Conservation (phyloP, 2,113 vertebrate species). For the Syngnathoides biaculeatus region DNA sequence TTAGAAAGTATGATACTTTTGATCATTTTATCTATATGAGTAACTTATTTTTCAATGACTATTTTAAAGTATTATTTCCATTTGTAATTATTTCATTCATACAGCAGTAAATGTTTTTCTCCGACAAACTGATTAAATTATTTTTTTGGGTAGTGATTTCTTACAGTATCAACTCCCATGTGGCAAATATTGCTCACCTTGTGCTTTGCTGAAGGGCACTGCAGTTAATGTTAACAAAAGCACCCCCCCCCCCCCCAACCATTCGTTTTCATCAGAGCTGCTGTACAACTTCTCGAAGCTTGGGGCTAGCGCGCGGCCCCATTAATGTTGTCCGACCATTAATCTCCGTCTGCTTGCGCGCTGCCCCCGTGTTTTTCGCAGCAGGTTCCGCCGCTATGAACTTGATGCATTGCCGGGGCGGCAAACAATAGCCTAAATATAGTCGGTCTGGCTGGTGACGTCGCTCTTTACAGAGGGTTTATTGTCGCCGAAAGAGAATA, state of each 20-base stretch:
- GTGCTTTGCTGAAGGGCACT: conserved; percentile 6
- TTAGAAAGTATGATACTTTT: too few species aligned
- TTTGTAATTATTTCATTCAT: too few species aligned
- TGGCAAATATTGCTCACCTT: not conserved
- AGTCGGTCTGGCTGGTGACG: not conserved
- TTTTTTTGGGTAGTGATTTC: too few species aligned
- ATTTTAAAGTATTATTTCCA: too few species aligned
- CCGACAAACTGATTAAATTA: too few species aligned
- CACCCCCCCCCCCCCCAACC: too few species aligned
- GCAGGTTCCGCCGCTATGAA: not conserved
- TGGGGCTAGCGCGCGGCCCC: not conserved
- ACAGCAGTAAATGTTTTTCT: too few species aligned
- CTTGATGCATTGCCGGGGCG: conserved; percentile 2
- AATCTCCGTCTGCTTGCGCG: conserved; percentile 9
- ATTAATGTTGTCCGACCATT: conserved; percentile 1
- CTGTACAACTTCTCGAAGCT: not conserved
- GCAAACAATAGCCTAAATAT: conserved; percentile 10
- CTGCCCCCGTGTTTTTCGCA: conserved; percentile 1
- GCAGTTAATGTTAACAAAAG: not conserved
- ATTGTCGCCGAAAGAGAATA: not conserved
- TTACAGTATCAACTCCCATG: not conserved
- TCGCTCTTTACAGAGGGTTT: not conserved
- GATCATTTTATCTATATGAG: too few species aligned
- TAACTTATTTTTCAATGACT: too few species aligned
- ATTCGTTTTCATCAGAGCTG: conserved; percentile 3